Base-by-base conservation (phyloP, 1,140 invertebrate genomes). In the Calosoma granatense region DNA sequence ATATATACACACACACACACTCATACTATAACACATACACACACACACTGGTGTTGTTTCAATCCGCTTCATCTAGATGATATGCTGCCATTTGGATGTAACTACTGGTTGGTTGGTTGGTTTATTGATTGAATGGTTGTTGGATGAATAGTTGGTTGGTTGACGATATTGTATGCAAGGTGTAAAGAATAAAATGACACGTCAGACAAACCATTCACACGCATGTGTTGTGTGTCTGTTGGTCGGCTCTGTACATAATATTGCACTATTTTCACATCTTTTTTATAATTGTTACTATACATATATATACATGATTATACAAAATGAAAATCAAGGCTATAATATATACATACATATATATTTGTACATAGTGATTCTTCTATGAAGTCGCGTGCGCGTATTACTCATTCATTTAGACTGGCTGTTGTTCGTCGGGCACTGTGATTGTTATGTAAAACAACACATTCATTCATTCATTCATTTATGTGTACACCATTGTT, bases 281-380 rank as follows among this genome's bases (percentile, higher is more conserved):
- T n/a, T 36, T 36, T 36, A 36, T 36, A 47, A 47, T 47, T 47
- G 17, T 11, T 47, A 47, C 41, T 47, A 47, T 17, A 47, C 9
- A 12, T 12, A 30, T 30, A 14, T 6, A 30, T 6, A 4, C 14
- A 47, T 11, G 4, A 47, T 17, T 47, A 6, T 47, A 12, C 9
- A 17, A 12, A 36, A 36, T 36, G n/a, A 36, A 36, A 36, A 36
- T 9, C 26, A 36, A 36, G 26, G 26, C 26, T 36, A 36, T 36
- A 36, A 36, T 6, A n/a, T n/a, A n/a, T n/a, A n/a, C n/a, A n/a
- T n/a, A n/a, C 14, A 30, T 30, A 30, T 30, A 30, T 30, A 47
- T 47, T 47, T 47, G 41, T 47, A 47, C 41, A 47, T 47, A 47
- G n/a, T n/a, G 41, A 47, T 47, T 47, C 26, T 47, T 47, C 41